phyloP scores from a whole-genome alignment of 2,797 vertebrate species.

The Remorina albescens region DNA sequence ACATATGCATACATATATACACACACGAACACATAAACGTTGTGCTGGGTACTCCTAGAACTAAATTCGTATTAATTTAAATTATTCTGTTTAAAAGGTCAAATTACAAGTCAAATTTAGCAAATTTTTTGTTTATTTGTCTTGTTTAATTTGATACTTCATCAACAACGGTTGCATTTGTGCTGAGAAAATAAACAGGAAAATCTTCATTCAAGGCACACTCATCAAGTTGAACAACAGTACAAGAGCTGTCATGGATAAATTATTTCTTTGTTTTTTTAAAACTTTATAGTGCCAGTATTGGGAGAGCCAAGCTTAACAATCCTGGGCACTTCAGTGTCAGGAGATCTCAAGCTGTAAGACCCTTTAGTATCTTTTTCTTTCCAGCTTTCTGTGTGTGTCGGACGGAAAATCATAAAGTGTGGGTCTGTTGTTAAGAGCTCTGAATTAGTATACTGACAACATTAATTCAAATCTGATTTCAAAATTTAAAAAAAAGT shows the following conservation, averaged over 20 bases:
- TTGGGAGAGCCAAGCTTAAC: slow-evolving; percentile 93
- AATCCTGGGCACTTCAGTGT: slow-evolving; percentile 91
- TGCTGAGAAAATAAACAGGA: slow-evolving; percentile 97
- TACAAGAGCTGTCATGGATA: slow-evolving; percentile 95
- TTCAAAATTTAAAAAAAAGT: slow-evolving; percentile 21
- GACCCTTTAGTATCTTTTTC: slow-evolving; percentile 88
- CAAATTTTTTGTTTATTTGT: slow-evolving; percentile 49
- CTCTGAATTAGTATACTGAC: slow-evolving; percentile 68
- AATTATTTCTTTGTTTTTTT: slow-evolving; percentile 83
- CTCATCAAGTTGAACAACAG: slow-evolving; percentile 98
- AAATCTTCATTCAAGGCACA: slow-evolving; percentile 99
- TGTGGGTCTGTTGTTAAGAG: slow-evolving; percentile 90
- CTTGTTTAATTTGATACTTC: slow-evolving; percentile 74
- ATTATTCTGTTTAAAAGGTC: slow-evolving; percentile 63
- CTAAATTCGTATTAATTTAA: slow-evolving; percentile 87
- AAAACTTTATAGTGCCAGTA: slow-evolving; percentile 93
- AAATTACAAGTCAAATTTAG: slow-evolving; percentile 73
- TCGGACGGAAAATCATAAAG: slow-evolving; percentile 87
- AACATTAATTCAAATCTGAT: slow-evolving; percentile 50
- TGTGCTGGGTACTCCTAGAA: slow-evolving; percentile 92
- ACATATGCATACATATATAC: slow-evolving; percentile 85
- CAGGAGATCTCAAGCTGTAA: slow-evolving; percentile 90
- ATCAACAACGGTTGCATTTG: slow-evolving; percentile 92
- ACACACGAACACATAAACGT: slow-evolving; percentile 84
- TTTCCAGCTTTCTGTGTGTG: slow-evolving; percentile 84